Evolutionary conservation across 2,888 invertebrate genomes (phyloP).

Genomic region (Zeuzera pyrina): DNA sequence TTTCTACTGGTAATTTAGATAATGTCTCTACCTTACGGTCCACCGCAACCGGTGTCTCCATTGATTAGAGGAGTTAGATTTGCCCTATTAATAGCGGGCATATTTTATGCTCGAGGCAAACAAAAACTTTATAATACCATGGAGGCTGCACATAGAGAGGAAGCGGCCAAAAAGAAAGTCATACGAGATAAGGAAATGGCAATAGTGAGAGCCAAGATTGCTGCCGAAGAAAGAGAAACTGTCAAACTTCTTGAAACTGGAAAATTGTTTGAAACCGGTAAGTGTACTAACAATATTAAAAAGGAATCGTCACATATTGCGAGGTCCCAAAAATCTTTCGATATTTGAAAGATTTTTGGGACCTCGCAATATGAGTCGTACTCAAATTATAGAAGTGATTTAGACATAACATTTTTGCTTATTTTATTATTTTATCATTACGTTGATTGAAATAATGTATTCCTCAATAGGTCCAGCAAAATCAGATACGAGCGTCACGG

Average conservation of each 20-base stretch:
- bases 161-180: constrained; percentile 40
- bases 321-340: too few relatives aligned
- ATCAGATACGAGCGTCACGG: too few relatives aligned
- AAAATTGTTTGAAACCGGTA: constrained; percentile 31
- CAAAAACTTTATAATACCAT: constrained; percentile 32
- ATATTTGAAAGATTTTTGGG: too few relatives aligned
- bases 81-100: constrained; percentile 42
- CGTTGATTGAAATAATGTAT: too few relatives aligned
- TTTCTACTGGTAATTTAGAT: too few relatives aligned
- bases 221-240: constrained; percentile 36
- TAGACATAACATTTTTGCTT: too few relatives aligned
- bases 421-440: too few relatives aligned
- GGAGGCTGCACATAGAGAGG: constrained; percentile 33
- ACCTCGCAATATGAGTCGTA: too few relatives aligned
- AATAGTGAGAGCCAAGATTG: constrained; percentile 36
- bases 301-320: too few relatives aligned
- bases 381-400: too few relatives aligned
- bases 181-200: constrained; percentile 40
- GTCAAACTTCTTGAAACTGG: constrained; percentile 42
- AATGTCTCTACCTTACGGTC: constrained; percentile 43
- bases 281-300: too few relatives aligned
- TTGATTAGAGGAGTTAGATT: constrained; percentile 48
- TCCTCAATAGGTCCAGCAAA: too few relatives aligned
- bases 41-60: constrained; percentile 52
- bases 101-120: constrained; percentile 44